Conservation (phyloP, 1,140 invertebrate species). For the Drosophila mayri region DNA sequence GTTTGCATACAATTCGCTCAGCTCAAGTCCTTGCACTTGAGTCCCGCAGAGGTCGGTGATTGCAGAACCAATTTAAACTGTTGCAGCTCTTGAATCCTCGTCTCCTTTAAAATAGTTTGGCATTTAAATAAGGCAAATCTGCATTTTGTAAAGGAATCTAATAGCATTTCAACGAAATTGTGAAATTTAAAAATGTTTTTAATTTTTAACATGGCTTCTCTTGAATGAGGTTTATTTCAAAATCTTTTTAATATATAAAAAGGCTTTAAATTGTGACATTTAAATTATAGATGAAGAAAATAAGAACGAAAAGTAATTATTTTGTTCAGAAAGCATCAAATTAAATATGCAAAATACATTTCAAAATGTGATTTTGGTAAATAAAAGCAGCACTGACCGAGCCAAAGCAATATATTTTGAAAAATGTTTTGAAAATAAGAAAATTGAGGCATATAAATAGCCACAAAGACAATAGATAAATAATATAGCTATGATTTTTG, state of each 20-base stretch:
- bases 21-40: constrained; percentile 50
- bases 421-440: background rate
- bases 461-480: background rate
- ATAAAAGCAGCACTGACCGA: constrained; percentile 4
- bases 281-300: background rate
- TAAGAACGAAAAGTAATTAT: background rate
- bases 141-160: no score
- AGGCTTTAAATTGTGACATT: background rate
- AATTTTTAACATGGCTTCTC: background rate
- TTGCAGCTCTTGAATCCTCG: background rate
- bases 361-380: background rate
- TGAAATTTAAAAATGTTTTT: background rate
- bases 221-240: background rate
- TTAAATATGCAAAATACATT: background rate
- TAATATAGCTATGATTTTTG: background rate
- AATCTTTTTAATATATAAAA: background rate
- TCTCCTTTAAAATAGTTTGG: background rate
- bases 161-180: background rate
- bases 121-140: background rate
- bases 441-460: background rate
- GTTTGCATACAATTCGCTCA: constrained; percentile 41
- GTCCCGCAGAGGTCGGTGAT: constrained; percentile 22
- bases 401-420: background rate
- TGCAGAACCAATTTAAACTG: constrained; percentile 14
- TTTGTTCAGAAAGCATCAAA: background rate